phyloP scores from a whole-genome alignment of 2,797 vertebrate genomes.

The Rhadinocentrus ornatus region DNA sequence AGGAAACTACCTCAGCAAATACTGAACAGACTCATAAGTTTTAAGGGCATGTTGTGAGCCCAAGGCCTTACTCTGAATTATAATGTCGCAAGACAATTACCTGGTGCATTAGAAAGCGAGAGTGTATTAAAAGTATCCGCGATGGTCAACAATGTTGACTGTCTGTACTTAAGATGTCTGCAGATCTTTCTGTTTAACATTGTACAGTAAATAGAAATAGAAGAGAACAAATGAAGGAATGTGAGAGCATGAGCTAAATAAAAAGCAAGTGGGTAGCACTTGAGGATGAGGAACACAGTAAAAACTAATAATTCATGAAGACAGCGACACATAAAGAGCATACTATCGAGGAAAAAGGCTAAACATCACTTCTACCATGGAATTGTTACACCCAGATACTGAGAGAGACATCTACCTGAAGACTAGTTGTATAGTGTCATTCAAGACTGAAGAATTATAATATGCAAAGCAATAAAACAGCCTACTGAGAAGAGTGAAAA shows the following conservation, averaged over 20 bases:
- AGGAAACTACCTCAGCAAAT: conserved; percentile 38
- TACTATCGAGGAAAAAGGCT: not conserved
- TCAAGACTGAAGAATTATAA: not conserved
- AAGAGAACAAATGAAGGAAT: conserved; percentile 28
- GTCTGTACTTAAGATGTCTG: conserved; percentile 80
- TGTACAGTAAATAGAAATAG: conserved; percentile 27
- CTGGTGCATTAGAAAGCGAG: conserved; percentile 86
- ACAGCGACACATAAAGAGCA: not conserved
- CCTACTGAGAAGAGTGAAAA: conserved; percentile 46
- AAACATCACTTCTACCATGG: not conserved
- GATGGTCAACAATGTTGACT: conserved; percentile 82
- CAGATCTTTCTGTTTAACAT: conserved; percentile 83
- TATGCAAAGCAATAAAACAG: conserved; percentile 4
- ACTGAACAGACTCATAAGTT: conserved; percentile 16
- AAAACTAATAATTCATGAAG: not conserved
- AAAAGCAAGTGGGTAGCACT: not conserved
- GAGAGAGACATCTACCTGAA: not conserved
- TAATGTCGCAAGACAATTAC: conserved; percentile 72
- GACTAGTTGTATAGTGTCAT: not conserved
- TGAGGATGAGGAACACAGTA: not conserved
- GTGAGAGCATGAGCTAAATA: conserved; percentile 8
- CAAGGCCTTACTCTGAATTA: not conserved
- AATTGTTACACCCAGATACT: not conserved
- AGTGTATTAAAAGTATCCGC: conserved; percentile 87
- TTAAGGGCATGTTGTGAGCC: conserved; percentile 20